Evolutionary conservation across 2,888 invertebrate species (phyloP).

Genomic region (Seladonia tumulorum): DNA sequence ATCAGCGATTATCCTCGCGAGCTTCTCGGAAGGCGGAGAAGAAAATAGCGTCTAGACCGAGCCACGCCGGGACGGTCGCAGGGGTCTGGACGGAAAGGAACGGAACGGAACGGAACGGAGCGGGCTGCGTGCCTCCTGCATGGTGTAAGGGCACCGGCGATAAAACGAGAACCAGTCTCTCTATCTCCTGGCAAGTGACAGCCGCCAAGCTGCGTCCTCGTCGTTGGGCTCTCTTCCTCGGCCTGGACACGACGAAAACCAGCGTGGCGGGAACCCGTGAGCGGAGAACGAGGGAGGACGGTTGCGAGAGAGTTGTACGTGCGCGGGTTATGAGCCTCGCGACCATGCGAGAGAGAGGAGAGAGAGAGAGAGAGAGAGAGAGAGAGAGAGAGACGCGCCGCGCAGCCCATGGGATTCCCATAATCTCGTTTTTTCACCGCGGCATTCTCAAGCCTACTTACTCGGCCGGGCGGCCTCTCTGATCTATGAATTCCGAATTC

Average conservation of each 20-base stretch:
- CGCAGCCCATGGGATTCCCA: constrained; percentile 65
- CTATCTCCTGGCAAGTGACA: constrained; percentile 63
- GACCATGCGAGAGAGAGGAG: constrained; percentile 11
- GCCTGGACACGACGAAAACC: constrained; percentile 40
- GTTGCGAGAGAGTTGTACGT: constrained; percentile 41
- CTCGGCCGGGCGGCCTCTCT: constrained; percentile 72
- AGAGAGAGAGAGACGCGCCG: constrained; percentile 13
- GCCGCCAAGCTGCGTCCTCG: constrained; percentile 40
- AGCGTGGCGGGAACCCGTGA: constrained; percentile 20
- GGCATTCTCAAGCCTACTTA: constrained; percentile 66
- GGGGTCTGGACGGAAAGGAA: not conserved
- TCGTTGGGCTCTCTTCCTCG: not conserved
- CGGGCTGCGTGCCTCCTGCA: constrained; percentile 5
- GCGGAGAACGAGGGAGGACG: not conserved
- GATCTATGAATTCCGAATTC: constrained; percentile 78
- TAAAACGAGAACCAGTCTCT: constrained; percentile 64
- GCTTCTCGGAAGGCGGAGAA: constrained; percentile 44
- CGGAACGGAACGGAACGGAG: not conserved
- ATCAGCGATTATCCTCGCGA: constrained; percentile 49
- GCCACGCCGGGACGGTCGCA: not conserved
- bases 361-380: no score
- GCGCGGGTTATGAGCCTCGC: constrained; percentile 60
- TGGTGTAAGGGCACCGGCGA: constrained; percentile 44
- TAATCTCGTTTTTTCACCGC: constrained; percentile 71
- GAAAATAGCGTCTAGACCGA: constrained; percentile 51